Evolutionary conservation across 1,140 invertebrate genomes (phyloP), one percentile per base, ranked within the genome.

Genomic region (Batillaria attramentaria): DNA sequence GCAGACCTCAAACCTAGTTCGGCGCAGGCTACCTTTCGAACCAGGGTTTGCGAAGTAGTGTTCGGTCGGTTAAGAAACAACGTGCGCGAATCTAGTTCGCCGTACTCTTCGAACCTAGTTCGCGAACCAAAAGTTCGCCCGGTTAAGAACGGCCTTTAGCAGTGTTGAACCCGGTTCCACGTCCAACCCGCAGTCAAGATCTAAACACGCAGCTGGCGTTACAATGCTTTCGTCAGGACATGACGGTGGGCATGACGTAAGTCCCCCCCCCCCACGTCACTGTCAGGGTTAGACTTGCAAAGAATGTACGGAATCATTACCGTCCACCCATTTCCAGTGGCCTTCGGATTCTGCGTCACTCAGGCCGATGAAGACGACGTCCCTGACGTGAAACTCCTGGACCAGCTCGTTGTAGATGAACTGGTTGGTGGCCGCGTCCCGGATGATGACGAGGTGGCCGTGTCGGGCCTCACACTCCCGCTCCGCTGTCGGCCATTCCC

Each of bases 371-470:
- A 50, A 75, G 33, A 75, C 73, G 18, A 65, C 39, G 2, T 57
- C 73, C n/a, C 31, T 20, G 43, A 28, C 60, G 28, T n/a, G n/a
- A 16, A 62, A 42, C 18, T 75, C 54, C 13, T 57, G 35, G 28
- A 13, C 8, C 3, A 75, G 6, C 2, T 50, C 42, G 54, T 65
- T 24, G 54, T 75, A 75, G 54, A 75, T 24, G 73, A 75, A 75
- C 2, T 65, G 5, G 24, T 75, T 33, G 3, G 54, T 62, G 5
- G 4, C 54, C 5, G 31, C 35, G n/a, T 75, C 73, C 57, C 73
- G 54, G 37, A 75, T 75, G 73, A 75, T 65, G 54, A 75, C 54
- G 18, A 62, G 54, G 39, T 42, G 54, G 54, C 73, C 73, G 18
- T 28, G 31, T 1, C 37, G 8, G 8, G 46, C 20, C n/a, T 39